A percentile compares a stretch with the other conserved stretches of the same genome.
phyloP scores from a whole-genome alignment of 1,140 invertebrate species.

The Nephila pilipes region DNA sequence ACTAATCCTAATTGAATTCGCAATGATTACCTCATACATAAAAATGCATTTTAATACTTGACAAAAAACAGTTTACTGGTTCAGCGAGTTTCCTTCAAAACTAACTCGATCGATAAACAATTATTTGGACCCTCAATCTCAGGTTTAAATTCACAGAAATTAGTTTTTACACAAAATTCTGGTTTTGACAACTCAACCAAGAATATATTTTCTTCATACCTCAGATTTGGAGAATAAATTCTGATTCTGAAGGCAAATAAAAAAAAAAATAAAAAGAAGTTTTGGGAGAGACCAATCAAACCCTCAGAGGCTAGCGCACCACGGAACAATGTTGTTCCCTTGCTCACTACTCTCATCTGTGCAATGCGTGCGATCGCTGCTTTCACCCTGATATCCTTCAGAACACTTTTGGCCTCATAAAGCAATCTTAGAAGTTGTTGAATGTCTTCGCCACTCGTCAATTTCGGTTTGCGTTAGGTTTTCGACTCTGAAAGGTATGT shows the following conservation, averaged over 20 bases:
- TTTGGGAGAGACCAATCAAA: background rate
- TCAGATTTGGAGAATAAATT: background rate
- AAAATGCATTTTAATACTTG: no score
- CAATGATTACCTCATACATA: no score
- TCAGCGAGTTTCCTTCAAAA: background rate
- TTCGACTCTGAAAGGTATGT: background rate
- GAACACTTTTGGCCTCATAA: background rate
- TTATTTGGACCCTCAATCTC: background rate
- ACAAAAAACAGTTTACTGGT: no score
- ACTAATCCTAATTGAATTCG: no score
- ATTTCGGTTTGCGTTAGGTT: background rate
- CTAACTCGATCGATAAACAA: background rate
- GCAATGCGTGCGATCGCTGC: background rate
- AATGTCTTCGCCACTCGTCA: background rate
- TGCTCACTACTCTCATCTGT: background rate
- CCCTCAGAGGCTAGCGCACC: background rate
- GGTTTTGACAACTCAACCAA: background rate
- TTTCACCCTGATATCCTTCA: background rate
- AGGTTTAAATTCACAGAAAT: background rate
- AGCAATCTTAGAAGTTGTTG: background rate
- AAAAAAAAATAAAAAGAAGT: background rate
- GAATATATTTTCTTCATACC: background rate
- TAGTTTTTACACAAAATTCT: background rate
- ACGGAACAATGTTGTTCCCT: background rate
- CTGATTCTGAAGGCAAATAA: background rate